Conservation (phyloP, 2,797 vertebrate species). For the Scyliorhinus canicula region DNA sequence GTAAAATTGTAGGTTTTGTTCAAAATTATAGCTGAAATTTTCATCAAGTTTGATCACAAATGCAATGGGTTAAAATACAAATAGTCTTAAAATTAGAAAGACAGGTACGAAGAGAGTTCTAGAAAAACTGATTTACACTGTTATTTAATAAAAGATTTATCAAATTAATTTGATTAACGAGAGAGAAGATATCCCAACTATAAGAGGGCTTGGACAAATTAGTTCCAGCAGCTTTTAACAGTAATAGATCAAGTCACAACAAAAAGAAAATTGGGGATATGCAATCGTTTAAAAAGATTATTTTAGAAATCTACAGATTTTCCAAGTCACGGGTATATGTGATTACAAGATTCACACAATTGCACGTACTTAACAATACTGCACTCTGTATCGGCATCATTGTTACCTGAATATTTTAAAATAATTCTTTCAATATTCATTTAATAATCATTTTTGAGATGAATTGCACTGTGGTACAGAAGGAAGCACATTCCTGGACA, state of each 20-base stretch:
- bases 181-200: neutral
- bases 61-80: neutral
- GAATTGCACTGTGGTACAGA: neutral
- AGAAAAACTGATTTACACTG: neutral
- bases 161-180: neutral
- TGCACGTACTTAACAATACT: neutral
- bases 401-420: neutral
- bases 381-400: neutral
- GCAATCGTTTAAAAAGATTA: neutral
- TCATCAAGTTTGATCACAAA: neutral
- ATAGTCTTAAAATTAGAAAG: neutral
- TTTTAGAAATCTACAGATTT: neutral
- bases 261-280: neutral
- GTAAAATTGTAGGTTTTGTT: neutral
- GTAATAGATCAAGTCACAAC: neutral
- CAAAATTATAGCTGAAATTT: neutral
- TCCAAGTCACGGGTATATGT: too few species aligned
- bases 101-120: neutral
- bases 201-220: neutral
- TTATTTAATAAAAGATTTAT: neutral
- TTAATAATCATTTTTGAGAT: neutral
- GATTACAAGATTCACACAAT: neutral
- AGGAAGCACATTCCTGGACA: too few species aligned
- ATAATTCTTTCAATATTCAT: neutral
- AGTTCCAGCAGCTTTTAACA: neutral